phyloP scores from a whole-genome alignment of 2,888 invertebrate genomes.

The Lymantria monacha region DNA sequence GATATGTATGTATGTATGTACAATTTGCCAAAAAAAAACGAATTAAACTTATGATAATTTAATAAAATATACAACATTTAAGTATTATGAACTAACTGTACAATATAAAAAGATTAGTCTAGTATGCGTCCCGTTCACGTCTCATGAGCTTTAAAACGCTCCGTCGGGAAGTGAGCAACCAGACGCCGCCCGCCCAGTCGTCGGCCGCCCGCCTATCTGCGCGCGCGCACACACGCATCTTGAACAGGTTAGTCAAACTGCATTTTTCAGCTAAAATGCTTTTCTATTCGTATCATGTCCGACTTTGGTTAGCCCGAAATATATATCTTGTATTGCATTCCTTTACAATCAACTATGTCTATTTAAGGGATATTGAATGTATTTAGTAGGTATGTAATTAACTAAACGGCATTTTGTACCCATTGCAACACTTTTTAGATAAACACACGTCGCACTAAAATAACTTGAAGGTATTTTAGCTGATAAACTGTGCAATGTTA shows the following conservation, averaged over 20 bases:
- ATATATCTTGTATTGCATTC: background rate
- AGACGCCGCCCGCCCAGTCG: conserved; percentile 75
- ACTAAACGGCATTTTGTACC: conserved; percentile 57
- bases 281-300: conserved; percentile 11
- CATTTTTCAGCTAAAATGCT: conserved; percentile 33
- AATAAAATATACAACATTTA: too few species aligned
- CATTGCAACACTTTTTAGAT: conserved; percentile 47
- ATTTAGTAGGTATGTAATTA: conserved; percentile 53
- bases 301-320: background rate
- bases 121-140: conserved; percentile 37
- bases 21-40: too few species aligned
- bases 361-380: conserved; percentile 42
- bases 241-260: conserved; percentile 52
- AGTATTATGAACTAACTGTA: too few species aligned
- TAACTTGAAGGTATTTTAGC: conserved; percentile 31
- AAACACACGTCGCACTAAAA: conserved; percentile 40
- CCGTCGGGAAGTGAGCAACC: conserved; percentile 39
- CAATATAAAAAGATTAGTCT: too few species aligned
- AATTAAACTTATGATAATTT: too few species aligned
- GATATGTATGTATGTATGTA: too few species aligned
- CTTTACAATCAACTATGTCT: conserved; percentile 34
- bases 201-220: conserved; percentile 69
- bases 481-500: conserved; percentile 12
- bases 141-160: conserved; percentile 22
- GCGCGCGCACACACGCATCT: conserved; percentile 53